phyloP scores from a whole-genome alignment of 2,797 vertebrate genomes.

The Linurgus olivaceus region DNA sequence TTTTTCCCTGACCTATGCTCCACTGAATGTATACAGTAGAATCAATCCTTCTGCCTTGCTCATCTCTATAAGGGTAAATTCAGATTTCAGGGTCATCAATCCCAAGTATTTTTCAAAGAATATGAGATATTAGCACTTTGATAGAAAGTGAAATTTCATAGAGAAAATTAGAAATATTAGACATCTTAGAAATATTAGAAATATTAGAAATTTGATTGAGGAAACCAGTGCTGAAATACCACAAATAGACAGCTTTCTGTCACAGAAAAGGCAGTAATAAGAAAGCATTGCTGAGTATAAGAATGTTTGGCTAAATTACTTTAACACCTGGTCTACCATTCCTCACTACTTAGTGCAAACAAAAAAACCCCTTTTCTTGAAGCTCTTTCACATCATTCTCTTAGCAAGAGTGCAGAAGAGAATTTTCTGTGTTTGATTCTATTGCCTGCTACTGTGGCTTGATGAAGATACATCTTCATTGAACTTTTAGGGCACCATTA shows the following conservation, averaged over 20 bases:
- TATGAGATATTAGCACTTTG: not conserved
- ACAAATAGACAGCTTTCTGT: not conserved
- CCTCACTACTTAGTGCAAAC: not conserved
- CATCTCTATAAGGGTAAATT: not conserved
- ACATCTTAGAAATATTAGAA: too few relatives aligned
- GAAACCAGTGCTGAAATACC: not conserved
- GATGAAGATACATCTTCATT: not conserved
- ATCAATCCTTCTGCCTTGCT: not conserved
- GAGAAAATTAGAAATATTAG: not conserved
- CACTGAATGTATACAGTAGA: not conserved
- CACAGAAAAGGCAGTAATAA: not conserved
- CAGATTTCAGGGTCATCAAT: not conserved
- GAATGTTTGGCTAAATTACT: not conserved
- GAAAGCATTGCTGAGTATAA: not conserved
- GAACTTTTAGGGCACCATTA: not conserved
- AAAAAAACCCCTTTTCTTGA: accelerated
- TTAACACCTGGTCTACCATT: not conserved
- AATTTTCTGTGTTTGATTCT: not conserved
- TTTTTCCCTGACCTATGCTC: not conserved
- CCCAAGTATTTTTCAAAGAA: not conserved
- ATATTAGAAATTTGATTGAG: not conserved
- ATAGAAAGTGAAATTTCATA: not conserved
- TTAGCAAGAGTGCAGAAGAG: not conserved
- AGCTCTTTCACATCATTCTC: not conserved
- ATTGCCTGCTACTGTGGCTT: not conserved